phyloP scores from a whole-genome alignment of 2,113 vertebrate genomes.

The Epinephelus moara region DNA sequence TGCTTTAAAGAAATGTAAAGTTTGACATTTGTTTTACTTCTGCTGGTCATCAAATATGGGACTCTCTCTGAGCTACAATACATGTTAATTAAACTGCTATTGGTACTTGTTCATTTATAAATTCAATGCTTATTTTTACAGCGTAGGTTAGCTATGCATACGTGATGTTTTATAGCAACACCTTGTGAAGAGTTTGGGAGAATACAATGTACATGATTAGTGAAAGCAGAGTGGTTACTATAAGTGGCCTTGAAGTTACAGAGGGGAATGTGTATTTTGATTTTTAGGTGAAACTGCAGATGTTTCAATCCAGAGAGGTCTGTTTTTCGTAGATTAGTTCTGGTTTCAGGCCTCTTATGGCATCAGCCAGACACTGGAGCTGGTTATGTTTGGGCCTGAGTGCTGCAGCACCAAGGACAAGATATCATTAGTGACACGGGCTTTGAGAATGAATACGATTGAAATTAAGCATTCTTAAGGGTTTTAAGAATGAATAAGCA shows the following conservation, averaged over 20 bases:
- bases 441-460: too few species aligned
- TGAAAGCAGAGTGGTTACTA: not conserved
- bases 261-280: too few species aligned
- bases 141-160: not conserved
- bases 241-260: not conserved
- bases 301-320: not conserved
- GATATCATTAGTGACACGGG: too few species aligned
- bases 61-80: not conserved
- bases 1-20: not conserved
- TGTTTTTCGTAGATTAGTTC: not conserved
- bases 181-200: not conserved
- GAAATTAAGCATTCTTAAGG: too few species aligned
- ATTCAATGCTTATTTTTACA: not conserved
- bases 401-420: not conserved
- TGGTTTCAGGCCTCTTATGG: not conserved
- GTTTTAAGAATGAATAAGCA: not conserved
- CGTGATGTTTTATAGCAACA: not conserved
- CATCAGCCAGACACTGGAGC: not conserved
- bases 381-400: not conserved
- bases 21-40: not conserved
- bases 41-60: not conserved
- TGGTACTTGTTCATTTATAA: not conserved
- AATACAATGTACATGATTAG: not conserved
- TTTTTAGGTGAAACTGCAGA: not conserved
- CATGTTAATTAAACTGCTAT: not conserved